Evolutionary conservation across 2,113 vertebrate genomes (phyloP), one percentile per base, ranked within the genome.

Genomic region (Gallinago undulata): DNA sequence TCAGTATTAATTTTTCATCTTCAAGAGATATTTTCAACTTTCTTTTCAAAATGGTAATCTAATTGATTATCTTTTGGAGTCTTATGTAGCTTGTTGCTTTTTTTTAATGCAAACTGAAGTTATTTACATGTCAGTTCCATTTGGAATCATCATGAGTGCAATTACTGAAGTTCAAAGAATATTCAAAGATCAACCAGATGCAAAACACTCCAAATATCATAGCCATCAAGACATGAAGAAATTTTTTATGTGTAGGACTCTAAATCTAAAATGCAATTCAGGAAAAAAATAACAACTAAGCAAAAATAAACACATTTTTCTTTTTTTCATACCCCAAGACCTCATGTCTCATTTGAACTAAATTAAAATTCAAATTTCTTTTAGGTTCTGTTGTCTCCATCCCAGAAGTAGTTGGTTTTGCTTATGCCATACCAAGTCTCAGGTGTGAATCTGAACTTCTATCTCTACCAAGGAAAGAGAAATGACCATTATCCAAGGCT

Each of bases 181-280:
- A 50, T 64, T 68, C 5, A 68, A 79, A 73, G 43, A 80, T 18
- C 73, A 5, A 86, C 9, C 3, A 77, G 24, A 57, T 45, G 4
- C 18, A 73, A 83, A 43, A 3, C 5, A 2, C 8, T 92, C 10
- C 28, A 67, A 45, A 30, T 39, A 43, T 11, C 10, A 30, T 5
- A 89, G 7, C 6, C 28, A 81, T n/a, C 6, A 45, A 60, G 57
- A 75, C 8, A 82, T 0, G 22, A 80, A 57, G 1, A 50, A 57
- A 51, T 27, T n/a, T 2, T 84, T 64, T 39, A 6, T 3, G 1
- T 4, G 1, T 41, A 59, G 2, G 6, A 72, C 3, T n/a, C 13
- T 56, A 47, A 50, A 10, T 18, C 11, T 63, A 66, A 88, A 63
- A 37, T 35, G 10, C 50, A 51, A 45, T 47, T 66, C 8, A 67